Base-by-base conservation (phyloP, 2,113 vertebrate species). In the Crotalus viridis region DNA sequence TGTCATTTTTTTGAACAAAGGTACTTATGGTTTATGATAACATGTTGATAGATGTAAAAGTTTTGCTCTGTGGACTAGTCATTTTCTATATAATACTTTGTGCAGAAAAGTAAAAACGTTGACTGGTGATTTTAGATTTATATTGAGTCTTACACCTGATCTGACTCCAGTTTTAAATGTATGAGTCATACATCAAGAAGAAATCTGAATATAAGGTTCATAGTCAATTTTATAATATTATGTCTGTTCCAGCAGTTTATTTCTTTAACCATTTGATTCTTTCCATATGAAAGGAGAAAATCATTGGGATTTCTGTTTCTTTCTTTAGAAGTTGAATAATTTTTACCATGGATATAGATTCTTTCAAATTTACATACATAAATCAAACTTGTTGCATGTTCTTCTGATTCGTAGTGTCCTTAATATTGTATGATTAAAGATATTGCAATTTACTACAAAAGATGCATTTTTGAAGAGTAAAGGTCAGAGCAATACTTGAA, bases 241-340 rank as follows among this genome's bases (percentile, higher is more conserved):
- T 95, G 88, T 95, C 95, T 96, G 85, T 94, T 97, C 88, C 93
- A 96, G 87, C 89, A 90, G 94, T 97, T 96, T 93, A 95, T 96
- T 97, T 95, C 95, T 97, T 57, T 59, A 92, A 91, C 74, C 48
- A 61, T 94, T 96, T 97, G 96, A 98, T 97, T 97, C 94, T 94
- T 98, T 97, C 97, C 97, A 97, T 95, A 96, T 97, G 97, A 98
- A 98, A 94, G 92, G 69, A 95, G 92, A 74, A 94, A 94, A 64
- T 96, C 96, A 94, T 96, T 94, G 95, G 94, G 87, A 94, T 93
- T 92, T 91, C 92, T 92, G 12, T 93, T 95, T 93, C 46, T 95
- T 95, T 90, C 57, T 93, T 95, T 95, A 95, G 92, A 95, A 96
- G 94, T 87, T 93, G 91, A 90, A 95, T 96, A 93, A 88, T 89